phyloP scores from a whole-genome alignment of 2,797 vertebrate genomes.

The Chelmon rostratus region DNA sequence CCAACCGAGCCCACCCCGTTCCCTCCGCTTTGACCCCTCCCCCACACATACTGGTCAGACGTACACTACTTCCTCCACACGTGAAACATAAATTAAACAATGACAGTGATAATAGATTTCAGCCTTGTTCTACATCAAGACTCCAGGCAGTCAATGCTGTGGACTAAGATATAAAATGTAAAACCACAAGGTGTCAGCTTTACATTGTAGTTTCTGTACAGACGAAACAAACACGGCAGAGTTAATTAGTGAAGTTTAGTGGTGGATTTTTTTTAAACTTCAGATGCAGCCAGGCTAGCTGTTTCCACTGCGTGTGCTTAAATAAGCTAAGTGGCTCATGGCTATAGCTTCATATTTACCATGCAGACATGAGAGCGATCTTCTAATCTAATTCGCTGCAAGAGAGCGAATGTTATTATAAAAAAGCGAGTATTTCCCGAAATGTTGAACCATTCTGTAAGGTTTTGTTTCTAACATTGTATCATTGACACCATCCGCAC shows the following conservation, averaged over 20 bases:
- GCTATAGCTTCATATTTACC: not conserved
- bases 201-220: too few relatives aligned
- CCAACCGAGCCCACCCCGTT: constrained; percentile 59
- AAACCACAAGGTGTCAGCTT: too few relatives aligned
- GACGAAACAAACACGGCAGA: too few relatives aligned
- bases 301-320: not conserved
- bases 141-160: not conserved
- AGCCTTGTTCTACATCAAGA: constrained; percentile 10
- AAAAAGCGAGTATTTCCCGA: not conserved
- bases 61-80: constrained; percentile 39
- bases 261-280: not conserved
- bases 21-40: constrained; percentile 56
- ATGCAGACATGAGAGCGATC: not conserved
- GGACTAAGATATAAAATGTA: not conserved
- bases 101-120: constrained; percentile 60
- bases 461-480: constrained; percentile 2
- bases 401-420: too few relatives aligned
- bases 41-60: constrained; percentile 41
- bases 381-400: too few relatives aligned
- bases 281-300: not conserved
- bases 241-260: too few relatives aligned
- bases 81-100: constrained; percentile 75
- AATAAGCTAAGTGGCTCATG: not conserved
- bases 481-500: not conserved
- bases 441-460: not conserved